Evolutionary conservation across 2,888 invertebrate species (phyloP), one percentile per base, ranked within the genome.

Genomic region (Stictocephala bisonia): DNA sequence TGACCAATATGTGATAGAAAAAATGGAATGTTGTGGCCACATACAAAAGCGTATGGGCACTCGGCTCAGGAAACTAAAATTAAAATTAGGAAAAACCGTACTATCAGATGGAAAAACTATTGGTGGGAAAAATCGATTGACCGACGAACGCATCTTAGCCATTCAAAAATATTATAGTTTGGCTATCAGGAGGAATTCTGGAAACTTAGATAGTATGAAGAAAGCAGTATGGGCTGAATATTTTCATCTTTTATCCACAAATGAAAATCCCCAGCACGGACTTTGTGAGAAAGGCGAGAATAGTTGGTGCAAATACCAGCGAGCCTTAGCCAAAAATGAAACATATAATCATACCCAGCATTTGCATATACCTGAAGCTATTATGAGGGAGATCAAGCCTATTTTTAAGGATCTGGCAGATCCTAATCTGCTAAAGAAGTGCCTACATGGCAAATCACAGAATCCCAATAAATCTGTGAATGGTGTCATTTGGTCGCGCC

Each of bases 51-150:
- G 44, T n/a, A 66, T 66, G 27, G 66, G 44, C 2, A 24, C 27
- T 66, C 44, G 66, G 7, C 24, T 66, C 1, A 22, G 44, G 27
- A 53, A 24, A 4, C 27, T 53, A 26, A 53, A 53, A 53, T 4
- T 26, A 53, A 53, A 22, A 26, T 24, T 29, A 66, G 27, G 24
- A 26, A 66, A 66, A 24, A 44, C n/a, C 22, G 24, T 11, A 9
- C 44, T 66, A n/a, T 2, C 15, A 27, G 68, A 68, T 50, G 68
- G 68, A 15, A 50, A 68, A 48, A 68, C 15, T 27, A 50, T 68
- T 24, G 27, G 50, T 1, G 68, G 68, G 11, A 22, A 31, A 44
- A 48, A 48, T 51, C 68, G 50, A 18, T 50, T 68, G 2, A 68
- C 68, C 13, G 44, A 68, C 11, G 50, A 27, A 9, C 20, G 18